phyloP scores from a whole-genome alignment of 2,797 vertebrate species.

The Halcyon leucocephala region DNA sequence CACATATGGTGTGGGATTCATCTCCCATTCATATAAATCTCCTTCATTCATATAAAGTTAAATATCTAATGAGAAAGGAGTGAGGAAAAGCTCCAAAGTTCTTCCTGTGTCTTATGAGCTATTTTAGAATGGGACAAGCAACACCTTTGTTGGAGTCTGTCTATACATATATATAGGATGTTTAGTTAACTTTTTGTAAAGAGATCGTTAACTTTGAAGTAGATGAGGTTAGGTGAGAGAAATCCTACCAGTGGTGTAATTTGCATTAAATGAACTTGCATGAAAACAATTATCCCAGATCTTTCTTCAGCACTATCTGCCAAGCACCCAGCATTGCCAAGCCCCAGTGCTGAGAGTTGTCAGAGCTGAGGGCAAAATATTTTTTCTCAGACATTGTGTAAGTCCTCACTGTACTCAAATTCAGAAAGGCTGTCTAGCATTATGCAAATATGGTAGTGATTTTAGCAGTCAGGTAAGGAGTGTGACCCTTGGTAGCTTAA shows the following conservation, averaged over 20 bases:
- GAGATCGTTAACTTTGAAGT: neutral
- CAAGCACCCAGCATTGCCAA: neutral
- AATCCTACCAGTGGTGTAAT: neutral
- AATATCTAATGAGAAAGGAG: neutral
- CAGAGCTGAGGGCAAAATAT: neutral
- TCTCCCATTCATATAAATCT: neutral
- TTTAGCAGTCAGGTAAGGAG: neutral
- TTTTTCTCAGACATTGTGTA: neutral
- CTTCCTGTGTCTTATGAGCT: neutral
- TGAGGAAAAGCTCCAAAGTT: neutral
- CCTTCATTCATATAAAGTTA: neutral
- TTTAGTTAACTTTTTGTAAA: neutral
- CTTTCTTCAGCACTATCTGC: neutral
- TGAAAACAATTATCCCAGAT: neutral
- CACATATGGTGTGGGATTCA: neutral
- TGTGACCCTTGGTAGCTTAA: neutral
- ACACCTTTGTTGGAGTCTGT: neutral
- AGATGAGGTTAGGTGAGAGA: neutral
- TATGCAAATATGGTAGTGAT: neutral
- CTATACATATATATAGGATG: neutral
- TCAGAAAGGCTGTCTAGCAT: neutral
- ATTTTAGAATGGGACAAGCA: neutral
- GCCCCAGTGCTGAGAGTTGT: neutral
- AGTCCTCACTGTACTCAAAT: neutral
- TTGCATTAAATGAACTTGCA: neutral